Percentiles rank a stretch among this genome's conserved stretches.
Conservation (phyloP, 1,140 invertebrate species). For the Drosophila lowei region DNA sequence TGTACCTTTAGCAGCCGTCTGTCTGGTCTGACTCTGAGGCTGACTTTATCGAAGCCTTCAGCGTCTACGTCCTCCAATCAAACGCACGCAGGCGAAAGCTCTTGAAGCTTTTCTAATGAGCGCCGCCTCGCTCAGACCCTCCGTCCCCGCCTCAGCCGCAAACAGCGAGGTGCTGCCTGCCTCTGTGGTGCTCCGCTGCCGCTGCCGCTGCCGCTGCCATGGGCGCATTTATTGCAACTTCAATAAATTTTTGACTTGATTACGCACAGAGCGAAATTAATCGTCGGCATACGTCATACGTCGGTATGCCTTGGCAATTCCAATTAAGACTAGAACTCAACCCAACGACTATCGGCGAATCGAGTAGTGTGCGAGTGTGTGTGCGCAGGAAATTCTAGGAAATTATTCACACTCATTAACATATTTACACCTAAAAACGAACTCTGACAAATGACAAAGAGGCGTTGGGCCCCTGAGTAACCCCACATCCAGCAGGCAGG, state of each 20-base stretch:
- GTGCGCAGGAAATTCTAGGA: conserved; percentile 59
- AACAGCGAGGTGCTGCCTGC: neutral
- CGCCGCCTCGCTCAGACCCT: conserved; percentile 6
- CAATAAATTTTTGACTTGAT: conserved; percentile 80
- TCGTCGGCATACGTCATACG: conserved; percentile 72
- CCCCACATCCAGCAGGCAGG: too few relatives aligned
- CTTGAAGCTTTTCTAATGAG: conserved; percentile 71
- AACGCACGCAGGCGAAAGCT: conserved; percentile 64
- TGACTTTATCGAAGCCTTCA: conserved; percentile 19
- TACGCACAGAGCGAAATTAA: conserved; percentile 78
- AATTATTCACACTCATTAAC: conserved; percentile 79
- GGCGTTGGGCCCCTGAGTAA: conserved; percentile 33
- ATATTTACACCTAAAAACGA: conserved; percentile 80
- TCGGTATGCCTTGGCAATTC: conserved; percentile 63
- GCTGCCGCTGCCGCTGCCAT: conserved; percentile 9
- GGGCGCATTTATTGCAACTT: conserved; percentile 79
- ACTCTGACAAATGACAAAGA: conserved; percentile 73
- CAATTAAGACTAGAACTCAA: conserved; percentile 59
- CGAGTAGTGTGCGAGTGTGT: conserved; percentile 9
- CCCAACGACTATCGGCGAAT: conserved; percentile 22
- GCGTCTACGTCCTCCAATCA: conserved; percentile 58
- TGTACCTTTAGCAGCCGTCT: conserved; percentile 12
- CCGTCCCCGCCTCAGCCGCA: too few relatives aligned
- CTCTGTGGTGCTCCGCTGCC: neutral
- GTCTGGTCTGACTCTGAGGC: conserved; percentile 10